Conservation (phyloP, 1,140 invertebrate genomes). For the Plectrocnemia conspersa region DNA sequence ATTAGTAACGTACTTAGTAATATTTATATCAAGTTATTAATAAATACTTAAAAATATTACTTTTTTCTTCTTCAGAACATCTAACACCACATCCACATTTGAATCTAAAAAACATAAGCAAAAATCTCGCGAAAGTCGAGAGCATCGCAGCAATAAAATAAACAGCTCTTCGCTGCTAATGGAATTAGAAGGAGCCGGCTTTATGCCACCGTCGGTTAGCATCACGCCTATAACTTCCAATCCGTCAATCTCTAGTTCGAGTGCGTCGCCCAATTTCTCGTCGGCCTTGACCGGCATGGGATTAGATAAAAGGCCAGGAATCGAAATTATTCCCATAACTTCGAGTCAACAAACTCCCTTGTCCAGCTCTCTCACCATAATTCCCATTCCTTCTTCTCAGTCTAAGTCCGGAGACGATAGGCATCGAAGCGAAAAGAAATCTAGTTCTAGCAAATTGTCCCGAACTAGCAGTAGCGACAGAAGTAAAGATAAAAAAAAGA, state of each 20-base stretch:
- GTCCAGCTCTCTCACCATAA: constrained; percentile 79
- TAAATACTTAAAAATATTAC: no score
- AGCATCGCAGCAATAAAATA: constrained; percentile 34
- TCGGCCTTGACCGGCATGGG: constrained; percentile 60
- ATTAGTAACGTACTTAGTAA: no score
- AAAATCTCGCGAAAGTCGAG: constrained; percentile 26
- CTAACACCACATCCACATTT: constrained; percentile 23
- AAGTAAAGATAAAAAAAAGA: constrained; percentile 73
- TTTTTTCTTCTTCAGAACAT: constrained; percentile 13
- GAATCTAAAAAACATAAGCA: constrained; percentile 31
- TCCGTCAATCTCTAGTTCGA: constrained; percentile 37
- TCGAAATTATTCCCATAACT: constrained; percentile 74
- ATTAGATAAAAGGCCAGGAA: constrained; percentile 66
- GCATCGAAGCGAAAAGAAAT: constrained; percentile 60
- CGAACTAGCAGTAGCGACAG: constrained; percentile 51
- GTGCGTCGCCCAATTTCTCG: constrained; percentile 53
- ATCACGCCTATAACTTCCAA: constrained; percentile 66
- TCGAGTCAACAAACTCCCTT: constrained; percentile 57
- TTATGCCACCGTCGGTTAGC: constrained; percentile 70
- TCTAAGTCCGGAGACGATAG: constrained; percentile 56
- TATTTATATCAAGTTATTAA: no score
- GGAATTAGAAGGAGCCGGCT: constrained; percentile 56
- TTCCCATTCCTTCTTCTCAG: constrained; percentile 63
- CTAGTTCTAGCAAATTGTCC: constrained; percentile 52
- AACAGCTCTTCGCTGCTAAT: constrained; percentile 44